Base-by-base conservation (phyloP, 2,113 vertebrate species). In the Podarcis muralis region DNA sequence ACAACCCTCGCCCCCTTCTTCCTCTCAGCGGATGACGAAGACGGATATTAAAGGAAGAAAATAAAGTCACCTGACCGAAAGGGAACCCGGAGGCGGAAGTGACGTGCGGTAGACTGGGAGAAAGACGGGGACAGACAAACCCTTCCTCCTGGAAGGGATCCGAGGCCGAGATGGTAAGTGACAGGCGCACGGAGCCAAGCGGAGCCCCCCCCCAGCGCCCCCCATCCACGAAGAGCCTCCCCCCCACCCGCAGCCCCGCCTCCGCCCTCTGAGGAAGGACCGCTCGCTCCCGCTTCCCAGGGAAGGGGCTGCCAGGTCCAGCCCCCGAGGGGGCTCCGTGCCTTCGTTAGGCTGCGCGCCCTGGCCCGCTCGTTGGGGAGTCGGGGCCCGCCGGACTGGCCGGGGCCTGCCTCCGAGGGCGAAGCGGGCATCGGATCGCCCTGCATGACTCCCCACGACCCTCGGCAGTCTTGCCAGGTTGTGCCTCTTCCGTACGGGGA, bases 81-180 rank as follows among this genome's bases (percentile, higher is more conserved):
- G 48, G 68, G 11, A 72, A 69, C 74, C 87, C 74, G 87, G 87
- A 88, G 84, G 81, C 87, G 87, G 87, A 88, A 88, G 59, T 88
- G n/a, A 30, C 81, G 37, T 35, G 27, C 11, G 57, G 76, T 18
- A 4, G 69, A 16, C n/a, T 78, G 69, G 35, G 30, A 20, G 27
- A 57, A 59, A 13, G 87, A 48, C 53, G 32, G 37, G 62, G 81
- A 68, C n/a, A 40, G 81, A 48, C 72, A 68, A 69, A 69, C 74
- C 87, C 81, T 81, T 59, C 57, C 79, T 68, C 72, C 40, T 84
- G 87, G 62, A 69, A 84, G 23, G n/a, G 43, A 84, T 23, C 40
- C 37, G 32, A 69, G 84, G 85, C 84, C 80, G 85, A 71, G 72
- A 86, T 86, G 79, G 85, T 85, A 18, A 86, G 78, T 68, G 78